Conservation (phyloP, 2,113 vertebrate genomes). For the Emberiza fucata region DNA sequence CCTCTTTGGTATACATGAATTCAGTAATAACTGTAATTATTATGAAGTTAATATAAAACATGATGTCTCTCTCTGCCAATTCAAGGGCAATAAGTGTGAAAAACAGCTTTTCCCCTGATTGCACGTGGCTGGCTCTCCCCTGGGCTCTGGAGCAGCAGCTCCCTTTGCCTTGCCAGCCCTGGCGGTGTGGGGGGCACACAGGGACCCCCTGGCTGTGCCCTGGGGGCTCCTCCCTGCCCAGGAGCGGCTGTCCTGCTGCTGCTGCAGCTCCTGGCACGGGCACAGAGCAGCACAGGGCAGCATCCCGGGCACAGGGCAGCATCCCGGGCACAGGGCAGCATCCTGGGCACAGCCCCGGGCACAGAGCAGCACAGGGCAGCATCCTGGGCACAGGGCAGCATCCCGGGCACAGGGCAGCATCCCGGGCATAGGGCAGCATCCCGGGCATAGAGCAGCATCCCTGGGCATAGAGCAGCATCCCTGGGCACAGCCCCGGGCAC, state of each 20-base stretch:
- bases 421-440: too few species aligned
- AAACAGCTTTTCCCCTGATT: conserved; percentile 19
- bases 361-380: too few species aligned
- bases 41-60: conserved; percentile 74
- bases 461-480: too few species aligned
- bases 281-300: not conserved
- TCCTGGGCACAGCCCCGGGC: too few species aligned
- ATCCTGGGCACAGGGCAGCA: too few species aligned
- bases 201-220: fast-evolving
- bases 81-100: conserved; percentile 70
- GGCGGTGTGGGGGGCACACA: fast-evolving
- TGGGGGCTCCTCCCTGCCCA: fast-evolving
- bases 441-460: too few species aligned
- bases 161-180: fast-evolving
- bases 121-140: not conserved
- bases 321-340: too few species aligned
- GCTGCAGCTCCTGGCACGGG: not conserved
- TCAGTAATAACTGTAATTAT: conserved; percentile 77
- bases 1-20: conserved; percentile 69
- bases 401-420: too few species aligned
- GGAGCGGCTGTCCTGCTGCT: not conserved
- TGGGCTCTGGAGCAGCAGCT: not conserved
- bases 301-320: too few species aligned
- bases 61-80: conserved; percentile 67
- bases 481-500: too few species aligned